Conservation (phyloP, 2,797 vertebrate species). For the Micropoecilia bifurca region DNA sequence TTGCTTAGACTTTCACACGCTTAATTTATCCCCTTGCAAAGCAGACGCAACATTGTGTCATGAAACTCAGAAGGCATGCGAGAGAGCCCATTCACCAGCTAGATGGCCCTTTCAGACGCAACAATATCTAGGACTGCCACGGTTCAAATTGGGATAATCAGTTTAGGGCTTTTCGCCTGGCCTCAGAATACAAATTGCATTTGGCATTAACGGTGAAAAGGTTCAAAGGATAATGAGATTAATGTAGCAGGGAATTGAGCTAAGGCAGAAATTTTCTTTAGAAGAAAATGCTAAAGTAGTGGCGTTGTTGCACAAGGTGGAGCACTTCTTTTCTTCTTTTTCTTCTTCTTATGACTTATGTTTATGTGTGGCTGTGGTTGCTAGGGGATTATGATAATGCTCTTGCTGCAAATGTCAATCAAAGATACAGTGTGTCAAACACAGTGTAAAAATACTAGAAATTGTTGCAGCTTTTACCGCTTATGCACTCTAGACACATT, state of each 20-base stretch:
- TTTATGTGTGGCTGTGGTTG: constrained; percentile 52
- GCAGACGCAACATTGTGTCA: constrained; percentile 99
- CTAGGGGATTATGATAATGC: constrained; percentile 61
- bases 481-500: constrained; percentile 32
- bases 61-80: constrained; percentile 99
- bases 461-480: constrained; percentile 40
- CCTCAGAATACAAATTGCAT: constrained; percentile 99
- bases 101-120: constrained; percentile 97
- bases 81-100: constrained; percentile 95
- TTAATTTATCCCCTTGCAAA: constrained; percentile 99
- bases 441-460: constrained; percentile 36
- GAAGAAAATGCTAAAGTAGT: constrained; percentile 66
- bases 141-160: constrained; percentile 99
- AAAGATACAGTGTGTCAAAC: constrained; percentile 46
- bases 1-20: constrained; percentile 99
- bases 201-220: constrained; percentile 98
- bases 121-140: constrained; percentile 98
- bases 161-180: constrained; percentile 97
- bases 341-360: constrained; percentile 33
- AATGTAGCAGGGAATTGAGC: constrained; percentile 97
- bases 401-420: constrained; percentile 54
- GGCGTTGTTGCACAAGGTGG: constrained; percentile 83
- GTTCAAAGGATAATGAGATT: constrained; percentile 99
- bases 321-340: constrained; percentile 9
- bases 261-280: constrained; percentile 79